phyloP scores from a whole-genome alignment of 1,140 invertebrate species.

The Halotydeus destructor region DNA sequence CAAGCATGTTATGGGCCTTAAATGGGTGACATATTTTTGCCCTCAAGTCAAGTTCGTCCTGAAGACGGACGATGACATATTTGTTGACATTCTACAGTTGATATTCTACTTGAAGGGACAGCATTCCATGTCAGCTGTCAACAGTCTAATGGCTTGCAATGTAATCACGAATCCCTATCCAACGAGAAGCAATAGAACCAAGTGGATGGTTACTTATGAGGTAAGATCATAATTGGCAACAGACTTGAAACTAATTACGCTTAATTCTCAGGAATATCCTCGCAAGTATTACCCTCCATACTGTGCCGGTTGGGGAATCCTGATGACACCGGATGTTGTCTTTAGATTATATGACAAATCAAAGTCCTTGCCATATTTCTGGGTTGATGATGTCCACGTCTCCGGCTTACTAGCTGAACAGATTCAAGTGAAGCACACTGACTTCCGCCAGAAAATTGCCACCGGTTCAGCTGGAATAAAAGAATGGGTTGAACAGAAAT shows the following conservation, averaged over 20 bases:
- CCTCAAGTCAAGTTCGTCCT: constrained; percentile 47
- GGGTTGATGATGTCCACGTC: constrained; percentile 63
- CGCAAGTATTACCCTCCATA: constrained; percentile 25
- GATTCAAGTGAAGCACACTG: constrained; percentile 33
- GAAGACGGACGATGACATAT: constrained; percentile 71
- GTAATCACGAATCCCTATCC: constrained; percentile 14
- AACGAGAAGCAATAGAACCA: constrained; percentile 21
- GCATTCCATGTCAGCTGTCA: constrained; percentile 7
- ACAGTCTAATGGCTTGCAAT: constrained; percentile 17
- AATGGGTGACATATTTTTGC: constrained; percentile 44
- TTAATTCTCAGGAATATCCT: constrained; percentile 22
- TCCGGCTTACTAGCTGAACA: constrained; percentile 46
- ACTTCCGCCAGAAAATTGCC: constrained; percentile 26
- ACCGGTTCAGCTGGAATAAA: constrained; percentile 10
- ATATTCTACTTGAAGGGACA: constrained; percentile 33
- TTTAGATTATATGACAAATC: constrained; percentile 20
- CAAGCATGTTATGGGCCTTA: constrained; percentile 66
- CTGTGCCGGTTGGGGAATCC: constrained; percentile 26
- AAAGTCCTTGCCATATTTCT: constrained; percentile 37
- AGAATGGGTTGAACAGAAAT: constrained; percentile 13
- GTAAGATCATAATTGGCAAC: constrained; percentile 1
- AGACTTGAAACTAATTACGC: constrained; percentile 17
- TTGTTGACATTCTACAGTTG: constrained; percentile 45
- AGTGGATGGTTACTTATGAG: constrained; percentile 23
- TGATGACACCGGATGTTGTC: constrained; percentile 24